These are phyloP conservation scores for Lepisosteus osseus DNA, from an alignment of 2,113 vertebrate genomes.

Conservation along the genomic window DNA sequence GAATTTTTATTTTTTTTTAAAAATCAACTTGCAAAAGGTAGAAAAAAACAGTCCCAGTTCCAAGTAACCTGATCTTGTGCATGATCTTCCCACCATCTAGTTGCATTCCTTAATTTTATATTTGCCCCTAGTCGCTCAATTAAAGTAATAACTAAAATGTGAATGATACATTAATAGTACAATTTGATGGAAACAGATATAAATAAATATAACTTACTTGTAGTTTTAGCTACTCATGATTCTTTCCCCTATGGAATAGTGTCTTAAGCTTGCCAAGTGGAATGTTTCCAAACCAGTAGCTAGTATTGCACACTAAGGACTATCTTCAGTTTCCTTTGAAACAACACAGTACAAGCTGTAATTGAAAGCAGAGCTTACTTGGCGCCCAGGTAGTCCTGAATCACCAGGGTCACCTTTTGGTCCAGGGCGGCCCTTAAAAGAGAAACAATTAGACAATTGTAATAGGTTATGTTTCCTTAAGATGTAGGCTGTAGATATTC, in stretches of 20 bases:
- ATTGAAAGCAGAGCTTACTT: slow-evolving; percentile 54
- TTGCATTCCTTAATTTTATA: too few relatives aligned
- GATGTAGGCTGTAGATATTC: too few relatives aligned
- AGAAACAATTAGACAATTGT: slow-evolving; percentile 5
- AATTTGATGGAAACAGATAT: slow-evolving; percentile 28
- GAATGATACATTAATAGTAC: background rate
- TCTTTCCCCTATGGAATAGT: slow-evolving; percentile 29
- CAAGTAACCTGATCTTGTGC: too few relatives aligned
- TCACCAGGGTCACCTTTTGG: slow-evolving; percentile 90
- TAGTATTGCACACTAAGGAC: slow-evolving; percentile 27
- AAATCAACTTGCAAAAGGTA: too few relatives aligned
- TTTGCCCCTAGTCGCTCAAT: too few relatives aligned
- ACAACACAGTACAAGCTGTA: slow-evolving; percentile 28
- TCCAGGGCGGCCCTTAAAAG: slow-evolving; percentile 84
- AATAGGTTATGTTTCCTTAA: too few relatives aligned
- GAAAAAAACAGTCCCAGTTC: too few relatives aligned
- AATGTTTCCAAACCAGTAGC: slow-evolving; percentile 37
- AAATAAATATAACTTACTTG: slow-evolving; percentile 26
- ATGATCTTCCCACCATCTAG: too few relatives aligned
- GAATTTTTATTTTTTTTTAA: too few relatives aligned
- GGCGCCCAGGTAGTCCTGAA: slow-evolving; percentile 82
- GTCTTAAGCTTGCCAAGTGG: slow-evolving; percentile 25
- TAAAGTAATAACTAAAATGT: too few relatives aligned
- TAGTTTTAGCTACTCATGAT: slow-evolving; percentile 35
- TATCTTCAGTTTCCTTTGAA: slow-evolving; percentile 38